Percentiles rank a stretch among this genome's conserved stretches.
These are phyloP conservation scores for Trachythela sp. DNA, from an alignment of 64 coral and sea anemone species.

Conservation along the genomic window DNA sequence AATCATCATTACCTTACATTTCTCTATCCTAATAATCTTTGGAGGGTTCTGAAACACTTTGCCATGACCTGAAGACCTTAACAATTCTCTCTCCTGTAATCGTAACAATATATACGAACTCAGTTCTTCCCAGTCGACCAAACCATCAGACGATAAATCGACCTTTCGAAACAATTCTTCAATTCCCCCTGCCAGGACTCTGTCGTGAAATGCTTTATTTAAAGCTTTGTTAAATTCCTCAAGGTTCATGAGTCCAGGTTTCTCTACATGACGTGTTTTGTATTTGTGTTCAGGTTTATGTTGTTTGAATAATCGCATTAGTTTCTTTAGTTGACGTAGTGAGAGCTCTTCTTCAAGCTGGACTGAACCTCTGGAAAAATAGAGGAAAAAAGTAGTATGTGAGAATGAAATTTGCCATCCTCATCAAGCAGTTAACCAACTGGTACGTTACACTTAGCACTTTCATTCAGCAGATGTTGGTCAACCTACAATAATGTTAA, in stretches of 20 bases:
- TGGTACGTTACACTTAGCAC: too few species aligned
- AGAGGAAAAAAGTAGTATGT: too few species aligned
- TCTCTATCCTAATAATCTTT: constrained; percentile 71
- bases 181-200: constrained; percentile 66
- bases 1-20: constrained; percentile 78
- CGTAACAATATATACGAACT: constrained; percentile 88
- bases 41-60: constrained; percentile 56
- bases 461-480: too few species aligned
- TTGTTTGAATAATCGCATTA: constrained; percentile 76
- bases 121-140: constrained; percentile 98
- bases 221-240: constrained; percentile 75
- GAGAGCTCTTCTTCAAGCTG: constrained; percentile 80
- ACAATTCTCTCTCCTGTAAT: constrained; percentile 73
- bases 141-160: constrained; percentile 82
- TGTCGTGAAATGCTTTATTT: constrained; percentile 53
- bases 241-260: constrained; percentile 69
- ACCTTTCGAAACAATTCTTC: constrained; percentile 82
- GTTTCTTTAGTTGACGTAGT: constrained; percentile 63
- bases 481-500: too few species aligned
- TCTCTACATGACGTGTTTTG: background rate
- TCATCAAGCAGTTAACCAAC: too few species aligned
- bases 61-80: constrained; percentile 35
- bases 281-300: constrained; percentile 56
- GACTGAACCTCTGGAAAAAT: constrained; percentile 29
- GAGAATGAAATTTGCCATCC: too few species aligned